Evolutionary conservation across 2,113 vertebrate genomes (phyloP).

Genomic region (Entosphenus tridentatus): DNA sequence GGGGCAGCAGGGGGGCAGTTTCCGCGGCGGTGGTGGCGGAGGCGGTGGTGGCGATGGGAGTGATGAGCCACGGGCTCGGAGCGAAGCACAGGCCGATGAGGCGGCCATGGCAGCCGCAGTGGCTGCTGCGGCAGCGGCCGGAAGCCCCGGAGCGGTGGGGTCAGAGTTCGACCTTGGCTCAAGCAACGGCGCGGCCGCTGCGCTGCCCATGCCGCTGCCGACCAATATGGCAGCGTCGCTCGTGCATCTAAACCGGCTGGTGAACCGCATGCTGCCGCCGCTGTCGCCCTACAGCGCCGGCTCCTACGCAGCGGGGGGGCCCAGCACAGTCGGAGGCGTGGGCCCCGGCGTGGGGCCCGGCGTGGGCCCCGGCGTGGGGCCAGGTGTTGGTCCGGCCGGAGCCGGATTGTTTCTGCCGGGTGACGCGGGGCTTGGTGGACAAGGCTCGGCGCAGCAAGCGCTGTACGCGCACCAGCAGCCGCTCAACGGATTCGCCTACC

Average conservation of each 20-base stretch:
- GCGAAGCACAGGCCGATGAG: too few relatives aligned
- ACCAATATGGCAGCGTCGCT: conserved; percentile 4
- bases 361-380: too few relatives aligned
- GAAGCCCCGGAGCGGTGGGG: neutral
- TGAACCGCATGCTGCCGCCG: conserved; percentile 4
- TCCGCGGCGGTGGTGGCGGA: conserved; percentile 3
- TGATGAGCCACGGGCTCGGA: too few relatives aligned
- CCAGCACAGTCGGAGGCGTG: too few relatives aligned
- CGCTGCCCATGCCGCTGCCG: conserved; percentile 1
- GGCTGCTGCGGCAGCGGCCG: neutral
- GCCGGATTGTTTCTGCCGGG: too few relatives aligned
- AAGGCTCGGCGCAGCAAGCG: neutral
- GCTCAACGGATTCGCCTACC: conserved; percentile 3
- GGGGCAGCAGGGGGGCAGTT: neutral
- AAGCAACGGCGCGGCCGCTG: neutral
- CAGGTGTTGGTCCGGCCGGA: too few relatives aligned
- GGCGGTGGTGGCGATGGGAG: neutral
- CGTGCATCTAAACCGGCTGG: conserved; percentile 2
- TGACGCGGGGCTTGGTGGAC: too few relatives aligned
- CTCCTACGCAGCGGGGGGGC: neutral
- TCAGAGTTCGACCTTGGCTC: neutral
- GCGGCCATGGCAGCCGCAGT: too few relatives aligned
- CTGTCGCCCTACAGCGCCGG: conserved; percentile 1
- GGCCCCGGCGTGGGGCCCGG: too few relatives aligned
- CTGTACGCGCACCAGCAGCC: conserved; percentile 5